phyloP scores from a whole-genome alignment of 30 jellyfish, hydroid and myxozoan genomes.

The Hydractinia echinata region DNA sequence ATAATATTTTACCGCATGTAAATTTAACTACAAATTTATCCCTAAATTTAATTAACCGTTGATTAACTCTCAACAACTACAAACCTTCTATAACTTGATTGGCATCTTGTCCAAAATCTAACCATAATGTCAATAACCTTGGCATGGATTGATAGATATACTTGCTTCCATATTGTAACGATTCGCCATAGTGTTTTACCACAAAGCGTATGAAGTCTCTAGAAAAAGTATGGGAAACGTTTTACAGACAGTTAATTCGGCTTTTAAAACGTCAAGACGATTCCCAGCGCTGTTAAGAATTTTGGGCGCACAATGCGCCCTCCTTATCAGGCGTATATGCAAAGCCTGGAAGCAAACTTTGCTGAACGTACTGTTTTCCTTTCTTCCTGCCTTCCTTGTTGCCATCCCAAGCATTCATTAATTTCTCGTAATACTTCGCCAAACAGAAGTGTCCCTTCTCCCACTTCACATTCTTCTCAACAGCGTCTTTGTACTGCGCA shows the following conservation, averaged over 20 bases:
- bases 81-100: slow-evolving; percentile 19
- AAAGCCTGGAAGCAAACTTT: neutral
- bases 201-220: slow-evolving; percentile 89
- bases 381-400: slow-evolving; percentile 18
- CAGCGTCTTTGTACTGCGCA: slow-evolving; percentile 68
- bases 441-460: slow-evolving; percentile 90
- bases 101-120: slow-evolving; percentile 84
- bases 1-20: neutral
- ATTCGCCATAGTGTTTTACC: slow-evolving; percentile 78
- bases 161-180: slow-evolving; percentile 95
- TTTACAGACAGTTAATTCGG: neutral
- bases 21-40: neutral
- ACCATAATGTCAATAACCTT: slow-evolving; percentile 87
- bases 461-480: slow-evolving; percentile 56
- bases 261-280: too few species aligned
- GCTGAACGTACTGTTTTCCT: slow-evolving; percentile 14
- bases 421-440: slow-evolving; percentile 78
- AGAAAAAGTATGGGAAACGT: slow-evolving; percentile 5
- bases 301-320: too few species aligned
- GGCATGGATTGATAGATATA: slow-evolving; percentile 98
- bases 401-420: slow-evolving; percentile 87
- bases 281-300: too few species aligned
- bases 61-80: neutral
- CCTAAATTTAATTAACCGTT: neutral
- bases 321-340: too few species aligned